These are phyloP conservation scores for Andrena dorsata DNA, from an alignment of 2,888 invertebrate species.

Conservation along the genomic window DNA sequence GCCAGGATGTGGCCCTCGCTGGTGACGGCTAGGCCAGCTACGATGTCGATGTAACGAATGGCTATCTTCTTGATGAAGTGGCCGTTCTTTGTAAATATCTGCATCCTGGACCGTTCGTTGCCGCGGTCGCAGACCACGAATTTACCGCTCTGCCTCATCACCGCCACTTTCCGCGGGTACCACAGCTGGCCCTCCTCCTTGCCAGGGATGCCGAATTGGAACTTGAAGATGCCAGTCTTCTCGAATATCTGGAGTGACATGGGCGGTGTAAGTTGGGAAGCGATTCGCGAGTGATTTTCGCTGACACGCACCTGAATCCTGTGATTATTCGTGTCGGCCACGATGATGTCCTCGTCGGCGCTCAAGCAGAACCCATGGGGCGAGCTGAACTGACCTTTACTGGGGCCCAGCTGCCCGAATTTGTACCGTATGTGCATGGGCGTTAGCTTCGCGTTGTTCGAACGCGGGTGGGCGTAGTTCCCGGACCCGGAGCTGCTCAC, in stretches of 20 bases:
- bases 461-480: slow-evolving; percentile 80
- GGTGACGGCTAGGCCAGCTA: slow-evolving; percentile 97
- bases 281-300: background rate
- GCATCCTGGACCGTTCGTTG: slow-evolving; percentile 98
- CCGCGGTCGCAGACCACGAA: slow-evolving; percentile 99
- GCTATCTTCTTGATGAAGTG: slow-evolving; percentile 98
- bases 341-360: slow-evolving; percentile 97
- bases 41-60: slow-evolving; percentile 94
- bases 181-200: slow-evolving; percentile 98
- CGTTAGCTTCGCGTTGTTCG: slow-evolving; percentile 88
- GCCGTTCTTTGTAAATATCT: slow-evolving; percentile 97
- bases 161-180: slow-evolving; percentile 98
- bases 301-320: slow-evolving; percentile 90
- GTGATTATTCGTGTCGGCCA: slow-evolving; percentile 98
- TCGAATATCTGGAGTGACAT: slow-evolving; percentile 91
- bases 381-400: slow-evolving; percentile 97
- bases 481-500: slow-evolving; percentile 77
- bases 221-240: slow-evolving; percentile 96
- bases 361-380: slow-evolving; percentile 99
- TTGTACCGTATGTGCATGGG: slow-evolving; percentile 96
- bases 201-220: slow-evolving; percentile 97
- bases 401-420: slow-evolving; percentile 97
- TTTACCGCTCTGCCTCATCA: slow-evolving; percentile 94
- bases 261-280: background rate
- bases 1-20: slow-evolving; percentile 97